phyloP scores from a whole-genome alignment of 1,140 invertebrate species.

The Drosophila neocordata region DNA sequence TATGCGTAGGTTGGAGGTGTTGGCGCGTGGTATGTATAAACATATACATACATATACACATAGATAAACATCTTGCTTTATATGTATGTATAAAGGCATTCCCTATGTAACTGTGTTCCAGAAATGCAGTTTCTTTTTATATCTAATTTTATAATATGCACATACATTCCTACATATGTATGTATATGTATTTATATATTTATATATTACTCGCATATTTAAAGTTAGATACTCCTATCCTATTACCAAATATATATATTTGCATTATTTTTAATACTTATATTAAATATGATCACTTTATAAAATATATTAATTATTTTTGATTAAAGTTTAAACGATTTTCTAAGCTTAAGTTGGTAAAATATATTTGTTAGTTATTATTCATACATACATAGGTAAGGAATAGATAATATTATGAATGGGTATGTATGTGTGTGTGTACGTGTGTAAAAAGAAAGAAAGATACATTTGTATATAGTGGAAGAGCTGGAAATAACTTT shows the following conservation, averaged over 20 bases:
- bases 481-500: not conserved
- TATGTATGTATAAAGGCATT: not conserved
- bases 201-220: no score
- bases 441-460: not conserved
- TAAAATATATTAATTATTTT: no score
- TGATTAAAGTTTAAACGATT: no score
- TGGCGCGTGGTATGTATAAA: slow-evolving; percentile 58
- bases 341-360: not conserved
- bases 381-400: not conserved
- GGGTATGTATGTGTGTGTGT: not conserved
- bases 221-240: no score
- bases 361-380: not conserved
- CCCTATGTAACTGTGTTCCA: not conserved
- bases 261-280: not conserved
- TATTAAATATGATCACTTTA: no score
- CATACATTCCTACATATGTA: no score
- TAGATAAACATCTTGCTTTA: not conserved
- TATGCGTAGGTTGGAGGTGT: slow-evolving; percentile 12
- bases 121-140: not conserved
- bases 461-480: not conserved
- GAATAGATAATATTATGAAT: not conserved
- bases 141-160: no score
- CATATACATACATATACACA: slow-evolving; percentile 23
- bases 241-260: not conserved
- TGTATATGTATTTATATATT: no score